Conservation (phyloP, 2,113 vertebrate genomes). For the Pelobates fuscus region DNA sequence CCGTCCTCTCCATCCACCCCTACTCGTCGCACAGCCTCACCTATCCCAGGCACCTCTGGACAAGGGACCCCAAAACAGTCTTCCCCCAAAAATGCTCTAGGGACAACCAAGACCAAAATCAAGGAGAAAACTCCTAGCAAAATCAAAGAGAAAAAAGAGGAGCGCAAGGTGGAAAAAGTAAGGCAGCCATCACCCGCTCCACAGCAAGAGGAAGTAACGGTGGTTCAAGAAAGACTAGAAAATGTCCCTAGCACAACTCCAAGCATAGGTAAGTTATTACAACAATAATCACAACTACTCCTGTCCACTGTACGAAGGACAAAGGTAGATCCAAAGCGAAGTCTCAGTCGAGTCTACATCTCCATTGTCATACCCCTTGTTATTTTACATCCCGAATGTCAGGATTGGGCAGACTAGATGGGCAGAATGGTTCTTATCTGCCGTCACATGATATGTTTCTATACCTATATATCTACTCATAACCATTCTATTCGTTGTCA, state of each 20-base stretch:
- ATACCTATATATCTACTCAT: too few relatives aligned
- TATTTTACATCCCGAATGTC: too few relatives aligned
- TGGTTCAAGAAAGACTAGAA: neutral
- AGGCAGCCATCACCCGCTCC: conserved; percentile 36
- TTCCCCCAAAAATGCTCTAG: conserved; percentile 69
- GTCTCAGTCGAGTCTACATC: too few relatives aligned
- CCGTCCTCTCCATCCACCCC: conserved; percentile 76
- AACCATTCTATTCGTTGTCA: too few relatives aligned
- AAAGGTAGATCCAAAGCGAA: too few relatives aligned
- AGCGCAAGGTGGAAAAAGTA: conserved; percentile 20
- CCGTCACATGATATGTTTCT: too few relatives aligned
- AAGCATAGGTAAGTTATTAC: conserved; percentile 16
- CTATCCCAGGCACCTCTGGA: conserved; percentile 65
- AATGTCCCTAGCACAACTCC: neutral
- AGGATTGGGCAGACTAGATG: too few relatives aligned
- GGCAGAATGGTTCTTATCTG: too few relatives aligned
- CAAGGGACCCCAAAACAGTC: conserved; percentile 73
- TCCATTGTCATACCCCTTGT: too few relatives aligned
- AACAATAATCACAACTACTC: neutral
- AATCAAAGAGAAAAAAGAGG: conserved; percentile 51
- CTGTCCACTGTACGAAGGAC: too few relatives aligned
- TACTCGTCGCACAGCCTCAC: conserved; percentile 74
- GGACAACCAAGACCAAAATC: conserved; percentile 71
- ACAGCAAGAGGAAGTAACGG: conserved; percentile 35
- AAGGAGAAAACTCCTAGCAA: conserved; percentile 60